Evolutionary conservation across 2,888 invertebrate species (phyloP), one percentile per base, ranked within the genome.

Genomic region (Steinernema scapterisci): DNA sequence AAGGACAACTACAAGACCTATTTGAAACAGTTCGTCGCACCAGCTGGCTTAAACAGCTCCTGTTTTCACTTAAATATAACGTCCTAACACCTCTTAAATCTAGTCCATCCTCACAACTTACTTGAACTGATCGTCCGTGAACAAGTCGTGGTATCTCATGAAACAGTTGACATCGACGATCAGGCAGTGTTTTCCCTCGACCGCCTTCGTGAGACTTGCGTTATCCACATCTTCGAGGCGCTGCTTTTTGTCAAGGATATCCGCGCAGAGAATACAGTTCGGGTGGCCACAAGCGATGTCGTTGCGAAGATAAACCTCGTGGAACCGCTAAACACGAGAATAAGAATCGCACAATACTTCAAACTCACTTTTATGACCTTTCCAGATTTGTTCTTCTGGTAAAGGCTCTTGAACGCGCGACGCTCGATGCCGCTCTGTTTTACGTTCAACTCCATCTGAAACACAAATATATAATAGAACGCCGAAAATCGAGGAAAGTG

Each of bases 241-340:
- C 51, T 70, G 71, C 5, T 81, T 45, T 27, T 78, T 73, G 43
- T 52, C 51, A 13, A 43, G 45, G 7, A 38, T 71, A 38, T 73
- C 27, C 11, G 73, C 23, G 73, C 82, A 82, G 19, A 16, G 31
- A 11, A 19, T 56, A 74, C 82, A 82, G 11, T 73, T 43, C 21
- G 72, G 48, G 6, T 77, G 74, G 5, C 86, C 86, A 51, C 86
- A 86, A 1, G 84, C 76, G 48, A 85, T 77, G 74, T 85, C 85
- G 43, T 81, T 82, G 25, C 86, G 80, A 3, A 86, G 78, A 75
- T 86, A 86, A n/a, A 81, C 75, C 72, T 86, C 86, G 46, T 80
- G 77, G 2, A 83, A 81, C 31, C 80, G 76, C 86, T 86, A 48
- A 76, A 85, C 76, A 46, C 13, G 19, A 44, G 21, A n/a, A 13